Conservation (phyloP, 2,113 vertebrate genomes). For the Tetrax tetrax region DNA sequence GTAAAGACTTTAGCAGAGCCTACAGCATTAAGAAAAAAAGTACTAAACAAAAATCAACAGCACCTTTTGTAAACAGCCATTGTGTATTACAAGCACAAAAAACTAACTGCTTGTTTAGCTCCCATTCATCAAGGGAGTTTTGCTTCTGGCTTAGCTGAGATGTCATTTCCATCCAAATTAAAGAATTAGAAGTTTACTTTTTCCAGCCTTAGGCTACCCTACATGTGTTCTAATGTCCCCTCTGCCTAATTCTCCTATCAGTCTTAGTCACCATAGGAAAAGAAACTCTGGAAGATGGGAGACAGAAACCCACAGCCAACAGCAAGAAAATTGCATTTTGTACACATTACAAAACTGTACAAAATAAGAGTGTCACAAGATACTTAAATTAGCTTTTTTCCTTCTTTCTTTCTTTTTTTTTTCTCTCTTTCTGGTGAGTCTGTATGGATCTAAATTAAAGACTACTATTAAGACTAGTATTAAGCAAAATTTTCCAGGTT, state of each 20-base stretch:
- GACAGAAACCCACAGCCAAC: background rate
- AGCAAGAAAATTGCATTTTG: background rate
- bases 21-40: background rate
- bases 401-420: too few relatives aligned
- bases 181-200: conserved; percentile 69
- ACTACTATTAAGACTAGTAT: background rate
- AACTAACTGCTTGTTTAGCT: conserved; percentile 13
- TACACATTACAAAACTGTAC: background rate
- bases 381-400: background rate
- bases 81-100: conserved; percentile 33
- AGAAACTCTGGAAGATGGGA: background rate
- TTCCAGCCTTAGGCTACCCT: conserved; percentile 25
- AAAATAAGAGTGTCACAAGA: background rate
- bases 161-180: conserved; percentile 71
- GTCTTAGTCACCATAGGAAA: conserved; percentile 59
- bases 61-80: background rate
- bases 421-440: background rate
- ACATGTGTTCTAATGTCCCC: conserved; percentile 38
- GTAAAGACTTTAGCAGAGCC: background rate
- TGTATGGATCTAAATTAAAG: background rate
- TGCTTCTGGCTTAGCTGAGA: conserved; percentile 54
- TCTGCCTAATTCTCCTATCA: conserved; percentile 60
- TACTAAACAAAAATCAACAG: background rate
- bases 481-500: background rate
- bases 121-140: conserved; percentile 58